A percentile compares a stretch with the other conserved stretches of the same genome.
Evolutionary conservation across 2,888 invertebrate genomes (phyloP).

Genomic region (Drosophila greeni): DNA sequence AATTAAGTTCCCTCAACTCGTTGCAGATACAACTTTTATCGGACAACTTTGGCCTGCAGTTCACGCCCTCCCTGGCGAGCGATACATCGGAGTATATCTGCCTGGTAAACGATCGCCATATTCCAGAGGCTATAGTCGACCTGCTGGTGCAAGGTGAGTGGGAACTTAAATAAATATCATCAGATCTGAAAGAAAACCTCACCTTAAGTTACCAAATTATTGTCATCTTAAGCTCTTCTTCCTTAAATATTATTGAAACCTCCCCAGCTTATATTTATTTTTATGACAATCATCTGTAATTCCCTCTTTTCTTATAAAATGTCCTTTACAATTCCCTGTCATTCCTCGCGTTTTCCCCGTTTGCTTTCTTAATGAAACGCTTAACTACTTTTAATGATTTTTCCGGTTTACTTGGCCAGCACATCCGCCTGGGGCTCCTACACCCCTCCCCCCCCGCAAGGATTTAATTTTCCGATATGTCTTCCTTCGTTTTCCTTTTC

Average conservation of each 20-base stretch:
- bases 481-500: slow-evolving; percentile 12
- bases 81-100: slow-evolving; percentile 85
- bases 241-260: not conserved
- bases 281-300: no score
- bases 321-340: not conserved
- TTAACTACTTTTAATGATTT: slow-evolving; percentile 65
- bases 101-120: slow-evolving; percentile 84
- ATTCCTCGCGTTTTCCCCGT: slow-evolving; percentile 7
- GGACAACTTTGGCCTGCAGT: slow-evolving; percentile 82
- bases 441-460: not conserved
- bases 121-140: slow-evolving; percentile 83
- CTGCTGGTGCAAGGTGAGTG: slow-evolving; percentile 84
- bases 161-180: no score
- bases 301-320: not conserved
- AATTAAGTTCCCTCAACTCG: slow-evolving; percentile 30
- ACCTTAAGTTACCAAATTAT: not conserved
- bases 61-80: slow-evolving; percentile 82
- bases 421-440: slow-evolving; percentile 8
- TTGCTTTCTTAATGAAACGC: slow-evolving; percentile 51
- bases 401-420: slow-evolving; percentile 57
- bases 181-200: no score
- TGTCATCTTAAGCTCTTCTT: not conserved
- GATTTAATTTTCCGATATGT: slow-evolving; percentile 41
- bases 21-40: slow-evolving; percentile 81
- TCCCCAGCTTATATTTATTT: not conserved